These are phyloP conservation scores for Eilema caniola DNA, from an alignment of 2,888 invertebrate species.

Conservation along the genomic window DNA sequence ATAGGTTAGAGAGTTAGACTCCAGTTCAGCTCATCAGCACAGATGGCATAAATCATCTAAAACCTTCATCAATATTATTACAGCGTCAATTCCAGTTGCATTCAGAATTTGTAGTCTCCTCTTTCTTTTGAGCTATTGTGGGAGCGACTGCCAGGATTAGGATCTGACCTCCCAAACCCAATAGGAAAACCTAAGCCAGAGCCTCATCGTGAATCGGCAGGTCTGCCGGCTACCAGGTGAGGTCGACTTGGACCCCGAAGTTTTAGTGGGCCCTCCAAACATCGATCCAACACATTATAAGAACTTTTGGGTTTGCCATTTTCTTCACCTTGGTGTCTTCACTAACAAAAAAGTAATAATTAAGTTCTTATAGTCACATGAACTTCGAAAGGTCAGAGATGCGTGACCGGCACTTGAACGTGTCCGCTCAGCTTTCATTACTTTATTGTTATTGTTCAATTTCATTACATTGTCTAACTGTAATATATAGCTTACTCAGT, in stretches of 20 bases:
- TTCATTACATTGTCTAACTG: background rate
- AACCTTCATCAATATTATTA: background rate
- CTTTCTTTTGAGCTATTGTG: too few species aligned
- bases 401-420: conserved; percentile 1
- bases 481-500: background rate
- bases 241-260: too few species aligned
- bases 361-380: conserved; percentile 3
- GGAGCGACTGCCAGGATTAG: too few species aligned
- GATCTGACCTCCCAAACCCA: too few species aligned
- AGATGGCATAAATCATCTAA: background rate
- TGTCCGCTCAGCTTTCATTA: background rate
- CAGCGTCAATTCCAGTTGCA: too few species aligned
- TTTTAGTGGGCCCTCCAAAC: too few species aligned
- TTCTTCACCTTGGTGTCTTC: background rate
- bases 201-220: too few species aligned
- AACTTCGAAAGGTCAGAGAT: conserved; percentile 1
- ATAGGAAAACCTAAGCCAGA: too few species aligned
- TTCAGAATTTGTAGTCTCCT: too few species aligned
- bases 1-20: too few species aligned
- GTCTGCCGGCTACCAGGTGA: too few species aligned
- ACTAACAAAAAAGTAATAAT: background rate
- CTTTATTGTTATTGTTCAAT: background rate
- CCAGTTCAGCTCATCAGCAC: background rate
- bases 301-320: background rate
- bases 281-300: background rate